A percentile compares a stretch with the other conserved stretches of the same genome.
Conservation (phyloP, 2,113 vertebrate species). For the Bambusicola thoracicus region DNA sequence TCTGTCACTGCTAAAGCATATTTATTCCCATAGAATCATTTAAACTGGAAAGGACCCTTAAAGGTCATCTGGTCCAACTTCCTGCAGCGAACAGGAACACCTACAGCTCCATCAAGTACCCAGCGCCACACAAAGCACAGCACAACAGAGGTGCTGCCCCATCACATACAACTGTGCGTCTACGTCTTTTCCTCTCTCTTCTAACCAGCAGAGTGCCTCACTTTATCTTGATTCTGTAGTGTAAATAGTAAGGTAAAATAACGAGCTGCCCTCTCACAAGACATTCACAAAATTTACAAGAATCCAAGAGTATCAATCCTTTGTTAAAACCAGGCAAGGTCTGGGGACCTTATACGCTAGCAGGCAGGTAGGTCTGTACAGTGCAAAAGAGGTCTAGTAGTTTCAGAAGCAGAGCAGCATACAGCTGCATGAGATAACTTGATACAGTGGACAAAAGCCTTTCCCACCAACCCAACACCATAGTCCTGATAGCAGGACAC, state of each 20-base stretch:
- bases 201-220: not conserved
- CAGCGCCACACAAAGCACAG: not conserved
- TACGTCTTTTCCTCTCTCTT: not conserved
- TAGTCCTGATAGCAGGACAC: fast-evolving
- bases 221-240: not conserved
- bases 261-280: not conserved
- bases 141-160: not conserved
- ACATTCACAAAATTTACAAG: not conserved
- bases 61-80: not conserved
- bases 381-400: not conserved
- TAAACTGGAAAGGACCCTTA: not conserved
- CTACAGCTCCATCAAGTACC: not conserved
- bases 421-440: not conserved
- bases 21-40: not conserved
- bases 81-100: not conserved
- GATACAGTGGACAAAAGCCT: not conserved
- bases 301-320: not conserved
- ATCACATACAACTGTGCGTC: not conserved
- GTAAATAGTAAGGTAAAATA: not conserved
- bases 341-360: not conserved
- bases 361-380: not conserved
- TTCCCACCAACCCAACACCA: not conserved
- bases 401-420: not conserved
- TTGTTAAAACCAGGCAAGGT: not conserved
- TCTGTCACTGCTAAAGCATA: not conserved